Conservation (phyloP, 2,113 vertebrate species). For the Strix aluco region DNA sequence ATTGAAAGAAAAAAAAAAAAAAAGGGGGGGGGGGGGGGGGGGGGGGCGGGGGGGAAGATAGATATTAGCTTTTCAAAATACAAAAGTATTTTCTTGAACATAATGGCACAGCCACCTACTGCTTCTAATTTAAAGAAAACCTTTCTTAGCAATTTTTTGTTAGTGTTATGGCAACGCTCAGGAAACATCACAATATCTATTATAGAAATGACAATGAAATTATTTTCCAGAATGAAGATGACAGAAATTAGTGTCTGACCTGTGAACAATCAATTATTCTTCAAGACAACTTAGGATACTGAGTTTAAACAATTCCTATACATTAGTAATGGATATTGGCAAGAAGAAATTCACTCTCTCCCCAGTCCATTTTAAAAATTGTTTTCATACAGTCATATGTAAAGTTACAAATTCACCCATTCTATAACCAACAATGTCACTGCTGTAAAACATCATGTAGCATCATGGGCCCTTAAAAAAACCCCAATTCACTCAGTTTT, state of each 20-base stretch:
- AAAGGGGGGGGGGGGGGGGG: no score
- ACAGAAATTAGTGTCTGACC: neutral
- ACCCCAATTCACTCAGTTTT: neutral
- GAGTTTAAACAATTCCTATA: neutral
- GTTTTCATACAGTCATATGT: neutral
- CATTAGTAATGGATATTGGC: neutral
- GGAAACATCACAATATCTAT: neutral
- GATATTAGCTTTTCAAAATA: neutral
- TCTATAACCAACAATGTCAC: neutral
- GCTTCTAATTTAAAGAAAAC: constrained; percentile 44
- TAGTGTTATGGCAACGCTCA: neutral
- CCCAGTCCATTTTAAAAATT: neutral
- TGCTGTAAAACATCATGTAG: neutral
- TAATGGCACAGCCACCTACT: constrained; percentile 39
- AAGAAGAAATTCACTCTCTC: neutral
- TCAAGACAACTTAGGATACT: neutral
- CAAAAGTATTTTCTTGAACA: neutral
- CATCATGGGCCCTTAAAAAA: neutral
- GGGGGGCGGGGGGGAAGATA: neutral
- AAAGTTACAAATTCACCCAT: neutral
- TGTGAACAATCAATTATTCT: neutral
- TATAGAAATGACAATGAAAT: neutral
- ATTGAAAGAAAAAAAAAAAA: neutral
- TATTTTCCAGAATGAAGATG: neutral
- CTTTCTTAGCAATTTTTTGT: neutral